Evolutionary conservation across 2,888 invertebrate species (phyloP), one percentile per base, ranked within the genome.

Genomic region (Drosophila paramelanica): DNA sequence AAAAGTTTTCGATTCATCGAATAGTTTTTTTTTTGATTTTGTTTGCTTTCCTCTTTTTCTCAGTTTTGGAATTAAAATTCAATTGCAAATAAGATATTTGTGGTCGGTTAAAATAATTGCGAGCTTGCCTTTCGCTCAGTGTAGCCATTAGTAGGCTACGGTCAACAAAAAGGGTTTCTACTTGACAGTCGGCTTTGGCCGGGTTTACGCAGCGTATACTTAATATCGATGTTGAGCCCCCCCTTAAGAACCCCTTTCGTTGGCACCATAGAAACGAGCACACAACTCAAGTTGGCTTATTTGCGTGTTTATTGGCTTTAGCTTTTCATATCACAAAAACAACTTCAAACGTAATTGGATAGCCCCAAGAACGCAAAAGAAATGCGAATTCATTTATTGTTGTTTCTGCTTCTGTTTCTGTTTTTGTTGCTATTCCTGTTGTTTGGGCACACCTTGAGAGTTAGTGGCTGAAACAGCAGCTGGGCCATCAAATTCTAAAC

Each of bases 251-350:
- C 51, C 51, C 39, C 20, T 13, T 27, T 36, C 36, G 23, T 36
- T 17, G 46, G 6, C 31, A 68, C 50, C 58, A 65, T 50, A 42
- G 62, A 53, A 60, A 70, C 66, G 53, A 57, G 42, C 58, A 59
- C 56, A 64, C 56, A 61, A 74, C 65, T 64, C 65, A 65, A 72
- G 67, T 31, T 51, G 72, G 85, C 82, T 88, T 88, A 83, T 88
- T 88, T 81, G 83, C 88, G 88, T 88, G 86, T 88, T 84, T 88
- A 88, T 83, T 88, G 85, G 85, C 79, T 80, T 78, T 65, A 50
- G 77, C 83, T 68, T 73, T 73, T 64, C 49, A 60, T 79, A 76
- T 66, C 55, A 73, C 36, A 55, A 52, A 49, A 56, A 56, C 61
- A 74, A 82, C 88, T 83, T 83, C 74, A 88, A 83, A 82, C 70